Conservation (phyloP, 2,888 invertebrate species). For the Megamerina dolium region DNA sequence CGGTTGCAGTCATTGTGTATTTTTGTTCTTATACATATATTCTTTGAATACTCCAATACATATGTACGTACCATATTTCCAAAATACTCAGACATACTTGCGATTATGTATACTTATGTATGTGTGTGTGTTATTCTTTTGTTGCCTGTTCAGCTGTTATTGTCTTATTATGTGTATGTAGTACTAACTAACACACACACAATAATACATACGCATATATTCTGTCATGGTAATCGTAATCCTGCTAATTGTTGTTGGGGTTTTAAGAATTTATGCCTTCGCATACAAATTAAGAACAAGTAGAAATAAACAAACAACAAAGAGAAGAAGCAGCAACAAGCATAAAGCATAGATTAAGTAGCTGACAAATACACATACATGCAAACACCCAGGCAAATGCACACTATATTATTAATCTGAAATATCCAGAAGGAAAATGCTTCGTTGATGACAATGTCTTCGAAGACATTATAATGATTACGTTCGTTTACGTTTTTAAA, state of each 20-base stretch:
- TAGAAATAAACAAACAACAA: not conserved
- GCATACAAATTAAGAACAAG: too few relatives aligned
- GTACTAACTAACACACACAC: not conserved
- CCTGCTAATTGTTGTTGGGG: slow-evolving; percentile 42
- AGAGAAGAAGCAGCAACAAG: too few relatives aligned
- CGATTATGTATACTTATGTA: too few relatives aligned
- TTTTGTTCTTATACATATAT: slow-evolving; percentile 13
- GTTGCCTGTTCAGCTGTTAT: not conserved
- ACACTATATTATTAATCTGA: too few relatives aligned
- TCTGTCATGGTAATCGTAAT: too few relatives aligned
- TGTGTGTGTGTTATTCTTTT: not conserved
- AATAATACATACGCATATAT: not conserved
- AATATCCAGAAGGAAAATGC: too few relatives aligned
- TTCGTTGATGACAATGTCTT: too few relatives aligned
- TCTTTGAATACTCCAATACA: too few relatives aligned
- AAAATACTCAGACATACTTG: too few relatives aligned
- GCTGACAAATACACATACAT: not conserved
- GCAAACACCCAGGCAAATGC: slow-evolving; percentile 2
- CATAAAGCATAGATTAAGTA: slow-evolving; percentile 7
- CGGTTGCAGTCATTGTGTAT: slow-evolving; percentile 17
- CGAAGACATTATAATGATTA: too few relatives aligned
- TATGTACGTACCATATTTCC: too few relatives aligned
- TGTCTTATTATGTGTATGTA: not conserved
- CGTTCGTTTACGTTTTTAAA: too few relatives aligned
- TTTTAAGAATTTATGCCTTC: slow-evolving; percentile 25